Percentiles rank a stretch among this genome's conserved stretches.
Evolutionary conservation across 2,888 invertebrate species (phyloP).

Genomic region (Rutpela maculata): DNA sequence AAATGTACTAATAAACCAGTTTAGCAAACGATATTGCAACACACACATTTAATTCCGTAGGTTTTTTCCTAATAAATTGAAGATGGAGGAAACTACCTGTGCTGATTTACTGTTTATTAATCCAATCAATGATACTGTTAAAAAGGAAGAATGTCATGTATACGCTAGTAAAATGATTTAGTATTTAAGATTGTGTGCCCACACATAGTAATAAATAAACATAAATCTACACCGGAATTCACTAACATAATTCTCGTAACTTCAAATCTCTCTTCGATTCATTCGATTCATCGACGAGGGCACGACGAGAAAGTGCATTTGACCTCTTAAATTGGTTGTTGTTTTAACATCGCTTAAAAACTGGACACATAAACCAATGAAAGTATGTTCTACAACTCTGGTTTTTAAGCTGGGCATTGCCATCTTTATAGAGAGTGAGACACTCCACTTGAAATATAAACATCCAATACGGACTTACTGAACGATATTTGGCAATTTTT

Average conservation of each 20-base stretch:
- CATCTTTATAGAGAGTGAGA: conserved; percentile 52
- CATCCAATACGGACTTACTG: conserved; percentile 32
- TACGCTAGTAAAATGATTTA: conserved; percentile 43
- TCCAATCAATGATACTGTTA: conserved; percentile 33
- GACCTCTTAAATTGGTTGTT: conserved; percentile 66
- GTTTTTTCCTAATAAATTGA: not conserved
- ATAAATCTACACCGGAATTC: conserved; percentile 43
- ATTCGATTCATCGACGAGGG: conserved; percentile 33
- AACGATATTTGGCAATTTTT: conserved; percentile 38
- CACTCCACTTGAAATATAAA: conserved; percentile 42
- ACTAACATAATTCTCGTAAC: conserved; percentile 27
- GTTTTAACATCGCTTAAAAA: conserved; percentile 63
- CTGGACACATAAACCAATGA: conserved; percentile 67
- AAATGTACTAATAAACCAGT: not conserved
- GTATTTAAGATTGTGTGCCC: conserved; percentile 43
- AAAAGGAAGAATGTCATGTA: conserved; percentile 25
- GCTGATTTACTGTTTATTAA: conserved; percentile 8
- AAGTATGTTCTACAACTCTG: conserved; percentile 64
- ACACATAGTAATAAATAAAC: conserved; percentile 41
- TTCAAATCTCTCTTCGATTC: conserved; percentile 16
- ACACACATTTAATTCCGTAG: not conserved
- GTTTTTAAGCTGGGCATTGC: conserved; percentile 59
- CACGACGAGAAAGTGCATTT: conserved; percentile 64
- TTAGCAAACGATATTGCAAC: not conserved
- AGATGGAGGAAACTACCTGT: conserved; percentile 18